Conservation (phyloP, 2,113 vertebrate genomes). For the Nannospalax galili region DNA sequence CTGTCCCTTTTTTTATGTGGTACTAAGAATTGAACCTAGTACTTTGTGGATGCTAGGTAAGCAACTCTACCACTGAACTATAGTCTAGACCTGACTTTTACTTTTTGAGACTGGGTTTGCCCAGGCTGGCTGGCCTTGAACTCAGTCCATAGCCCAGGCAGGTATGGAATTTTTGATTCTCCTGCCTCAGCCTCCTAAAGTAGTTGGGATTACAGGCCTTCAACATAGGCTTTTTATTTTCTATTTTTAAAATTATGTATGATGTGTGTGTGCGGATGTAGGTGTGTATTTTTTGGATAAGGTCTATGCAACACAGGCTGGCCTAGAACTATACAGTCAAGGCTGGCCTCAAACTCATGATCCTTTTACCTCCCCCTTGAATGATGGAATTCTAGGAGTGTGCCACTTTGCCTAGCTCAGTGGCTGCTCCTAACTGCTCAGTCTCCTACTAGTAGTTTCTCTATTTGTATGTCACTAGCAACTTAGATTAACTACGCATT, state of each 20-base stretch:
- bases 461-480: background rate
- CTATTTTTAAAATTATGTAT: too few relatives aligned
- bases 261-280: too few relatives aligned
- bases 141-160: background rate
- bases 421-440: background rate
- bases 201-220: background rate
- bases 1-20: background rate
- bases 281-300: too few relatives aligned
- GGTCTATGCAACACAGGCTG: too few relatives aligned
- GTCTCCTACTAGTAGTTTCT: background rate
- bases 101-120: too few relatives aligned
- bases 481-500: background rate
- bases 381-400: background rate
- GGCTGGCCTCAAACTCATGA: background rate
- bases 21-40: background rate
- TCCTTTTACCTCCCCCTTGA: background rate
- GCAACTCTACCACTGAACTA: background rate
- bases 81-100: background rate
- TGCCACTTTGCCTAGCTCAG: background rate
- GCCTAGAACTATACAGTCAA: too few relatives aligned
- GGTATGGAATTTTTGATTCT: background rate
- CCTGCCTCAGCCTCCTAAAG: background rate
- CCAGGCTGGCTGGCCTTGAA: too few relatives aligned
- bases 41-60: background rate
- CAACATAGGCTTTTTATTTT: too few relatives aligned